Conservation (phyloP, 2,888 invertebrate genomes). For the Cantharis rustica region DNA sequence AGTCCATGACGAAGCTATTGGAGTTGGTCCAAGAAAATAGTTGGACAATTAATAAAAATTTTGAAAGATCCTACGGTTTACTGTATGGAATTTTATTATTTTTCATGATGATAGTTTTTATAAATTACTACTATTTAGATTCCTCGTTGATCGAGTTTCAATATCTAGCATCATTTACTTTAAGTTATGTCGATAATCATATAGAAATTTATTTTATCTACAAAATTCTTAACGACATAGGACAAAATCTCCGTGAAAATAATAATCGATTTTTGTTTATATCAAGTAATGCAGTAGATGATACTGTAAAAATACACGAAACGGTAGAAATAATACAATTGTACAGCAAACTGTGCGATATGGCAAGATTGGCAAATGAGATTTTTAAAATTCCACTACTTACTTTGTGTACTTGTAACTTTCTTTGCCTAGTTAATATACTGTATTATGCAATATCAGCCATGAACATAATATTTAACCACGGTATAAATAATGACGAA, state of each 20-base stretch:
- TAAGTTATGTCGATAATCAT: background rate
- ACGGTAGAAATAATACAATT: background rate
- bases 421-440: background rate
- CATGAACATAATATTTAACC: background rate
- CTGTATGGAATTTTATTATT: background rate
- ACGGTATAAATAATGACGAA: background rate
- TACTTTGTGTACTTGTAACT: background rate
- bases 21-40: background rate
- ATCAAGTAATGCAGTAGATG: background rate
- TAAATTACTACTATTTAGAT: background rate
- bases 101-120: accelerated
- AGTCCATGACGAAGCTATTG: background rate
- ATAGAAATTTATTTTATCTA: background rate
- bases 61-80: background rate
- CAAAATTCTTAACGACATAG: background rate
- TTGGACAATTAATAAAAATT: background rate
- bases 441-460: background rate
- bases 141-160: background rate
- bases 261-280: background rate
- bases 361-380: background rate
- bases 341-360: no score
- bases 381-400: background rate
- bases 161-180: background rate
- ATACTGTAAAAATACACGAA: background rate
- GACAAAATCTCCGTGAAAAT: background rate